Percentiles rank a stretch among this genome's conserved stretches.
These are phyloP conservation scores for Mesorhabditis spiculigera DNA, from an alignment of 2,888 invertebrate species.

Conservation along the genomic window DNA sequence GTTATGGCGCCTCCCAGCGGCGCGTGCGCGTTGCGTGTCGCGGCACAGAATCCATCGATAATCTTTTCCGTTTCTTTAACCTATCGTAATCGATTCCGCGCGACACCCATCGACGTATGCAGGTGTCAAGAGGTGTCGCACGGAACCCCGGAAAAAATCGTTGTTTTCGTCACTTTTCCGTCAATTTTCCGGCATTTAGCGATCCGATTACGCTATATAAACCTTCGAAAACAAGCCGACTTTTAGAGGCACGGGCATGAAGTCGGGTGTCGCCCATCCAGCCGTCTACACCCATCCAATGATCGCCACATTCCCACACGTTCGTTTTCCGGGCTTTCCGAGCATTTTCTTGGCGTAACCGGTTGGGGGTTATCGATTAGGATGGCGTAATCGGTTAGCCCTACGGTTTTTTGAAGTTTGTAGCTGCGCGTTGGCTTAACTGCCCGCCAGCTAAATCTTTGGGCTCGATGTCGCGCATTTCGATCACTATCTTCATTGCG, in stretches of 20 bases:
- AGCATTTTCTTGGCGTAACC: not conserved
- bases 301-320: constrained; percentile 55
- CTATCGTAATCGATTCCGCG: too few relatives aligned
- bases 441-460: too few relatives aligned
- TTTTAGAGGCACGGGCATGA: constrained; percentile 58
- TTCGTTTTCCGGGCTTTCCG: constrained; percentile 14
- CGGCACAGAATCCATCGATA: not conserved
- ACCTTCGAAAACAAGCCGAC: not conserved
- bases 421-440: not conserved
- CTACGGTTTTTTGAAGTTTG: not conserved
- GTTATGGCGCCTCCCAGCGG: not conserved
- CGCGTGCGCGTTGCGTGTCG: not conserved
- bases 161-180: not conserved
- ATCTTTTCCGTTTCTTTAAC: not conserved
- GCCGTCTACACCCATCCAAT: constrained; percentile 58
- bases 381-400: not conserved
- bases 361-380: too few relatives aligned
- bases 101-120: too few relatives aligned
- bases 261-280: constrained; percentile 58
- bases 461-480: too few relatives aligned
- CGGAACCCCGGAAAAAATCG: constrained; percentile 1
- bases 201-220: not conserved
- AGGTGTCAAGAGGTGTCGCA: too few relatives aligned
- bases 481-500: too few relatives aligned
- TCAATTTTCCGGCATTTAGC: too few relatives aligned